Evolutionary conservation across 2,888 invertebrate genomes (phyloP), one percentile per base, ranked within the genome.

Genomic region (Pogonocherus hispidulus): DNA sequence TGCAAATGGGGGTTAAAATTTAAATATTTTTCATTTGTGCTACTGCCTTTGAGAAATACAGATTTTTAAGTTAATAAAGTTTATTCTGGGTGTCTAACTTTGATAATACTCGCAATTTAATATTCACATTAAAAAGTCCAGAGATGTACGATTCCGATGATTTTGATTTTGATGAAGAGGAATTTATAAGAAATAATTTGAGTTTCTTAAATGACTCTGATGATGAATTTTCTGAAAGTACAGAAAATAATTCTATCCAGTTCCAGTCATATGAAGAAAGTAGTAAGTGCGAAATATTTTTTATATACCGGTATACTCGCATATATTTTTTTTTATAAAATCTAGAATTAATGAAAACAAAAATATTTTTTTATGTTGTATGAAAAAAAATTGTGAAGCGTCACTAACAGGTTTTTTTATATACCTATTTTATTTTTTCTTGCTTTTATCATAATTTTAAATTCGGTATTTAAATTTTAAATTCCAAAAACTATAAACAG

Each of bases 101-200:
- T n/a, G n/a, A n/a, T n/a, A n/a, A n/a, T n/a, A n/a, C n/a, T n/a
- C n/a, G n/a, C n/a, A n/a, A n/a, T n/a, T n/a, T n/a, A n/a, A 27
- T 27, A 27, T 8, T 8, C 8, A 27, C 8, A 27, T 37, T 37
- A 37, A 37, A 41, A 41, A 41, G 1, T 4, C 5, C 1, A 4
- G n/a, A 41, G n/a, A 41, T 41, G 41, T 41, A 41, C 14, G 41
- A 14, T 41, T n/a, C 16, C 1, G n/a, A 41, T 14, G 41, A 41
- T 14, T 2, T 5, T 1, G n/a, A 4, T n/a, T 27, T 16, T 27
- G 27, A 27, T 63, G 66, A 71, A 16, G 70, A 71, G 11, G 54
- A 67, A 9, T 71, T 66, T 49, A 59, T 71, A n/a, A 67, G 52
- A 51, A 27, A 19, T 18, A 37, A 71, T 59, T 63, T 67, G 37